A percentile compares a stretch with the other conserved stretches of the same genome.
Conservation (phyloP, 1,140 invertebrate genomes). For the honey bee (Apis mellifera) region DNA sequence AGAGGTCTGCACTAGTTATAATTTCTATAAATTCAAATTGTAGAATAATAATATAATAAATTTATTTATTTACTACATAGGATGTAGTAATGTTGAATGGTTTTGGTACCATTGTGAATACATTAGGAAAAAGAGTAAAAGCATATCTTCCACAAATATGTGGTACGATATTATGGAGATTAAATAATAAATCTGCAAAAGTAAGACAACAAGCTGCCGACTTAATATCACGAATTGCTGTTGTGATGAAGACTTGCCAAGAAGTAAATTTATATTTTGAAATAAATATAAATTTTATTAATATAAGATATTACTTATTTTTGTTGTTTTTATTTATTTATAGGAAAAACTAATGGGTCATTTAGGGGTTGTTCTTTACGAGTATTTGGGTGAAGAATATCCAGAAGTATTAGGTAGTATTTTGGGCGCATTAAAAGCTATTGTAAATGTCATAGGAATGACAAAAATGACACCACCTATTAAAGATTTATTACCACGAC, state of each 20-base stretch:
- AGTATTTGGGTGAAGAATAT: constrained; percentile 99
- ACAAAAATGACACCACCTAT: constrained; percentile 99
- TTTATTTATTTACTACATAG: constrained; percentile 77
- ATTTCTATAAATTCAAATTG: constrained; percentile 22
- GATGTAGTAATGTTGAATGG: constrained; percentile 99
- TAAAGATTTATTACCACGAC: constrained; percentile 97
- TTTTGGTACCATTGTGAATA: constrained; percentile 99
- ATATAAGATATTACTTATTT: constrained; percentile 38
- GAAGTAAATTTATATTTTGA: constrained; percentile 84
- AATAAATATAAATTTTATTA: constrained; percentile 1
- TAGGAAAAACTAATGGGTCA: constrained; percentile 99
- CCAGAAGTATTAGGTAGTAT: constrained; percentile 99
- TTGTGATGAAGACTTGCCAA: constrained; percentile 99
- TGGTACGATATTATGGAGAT: constrained; percentile 99
- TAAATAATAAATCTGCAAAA: constrained; percentile 99
- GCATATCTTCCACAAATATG: constrained; percentile 99
- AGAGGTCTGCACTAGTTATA: constrained; percentile 85
- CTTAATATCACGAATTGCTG: constrained; percentile 98
- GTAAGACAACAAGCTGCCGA: constrained; percentile 99
- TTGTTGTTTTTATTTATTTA: constrained; percentile 51
- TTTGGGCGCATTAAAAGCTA: constrained; percentile 98
- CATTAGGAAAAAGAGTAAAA: constrained; percentile 98
- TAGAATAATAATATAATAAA: background rate
- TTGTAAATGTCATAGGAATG: constrained; percentile 99
- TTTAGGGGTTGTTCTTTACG: constrained; percentile 99